Evolutionary conservation across 2,888 invertebrate species (phyloP).

Genomic region (Anorthoa munda): DNA sequence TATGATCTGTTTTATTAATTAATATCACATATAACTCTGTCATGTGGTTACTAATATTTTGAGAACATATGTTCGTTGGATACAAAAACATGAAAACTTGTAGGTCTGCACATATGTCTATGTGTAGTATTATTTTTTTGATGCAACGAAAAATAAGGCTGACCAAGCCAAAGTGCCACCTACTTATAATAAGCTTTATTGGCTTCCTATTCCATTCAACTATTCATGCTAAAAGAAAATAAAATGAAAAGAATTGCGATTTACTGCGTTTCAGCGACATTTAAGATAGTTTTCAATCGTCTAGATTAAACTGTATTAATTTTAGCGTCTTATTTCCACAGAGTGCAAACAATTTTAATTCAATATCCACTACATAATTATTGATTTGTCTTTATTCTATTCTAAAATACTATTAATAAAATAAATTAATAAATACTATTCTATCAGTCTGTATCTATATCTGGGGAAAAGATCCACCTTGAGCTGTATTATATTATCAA

Average conservation of each 20-base stretch:
- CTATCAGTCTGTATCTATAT: background rate
- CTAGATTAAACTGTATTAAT: background rate
- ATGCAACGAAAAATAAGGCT: background rate
- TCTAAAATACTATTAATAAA: too few species aligned
- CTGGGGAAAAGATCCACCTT: background rate
- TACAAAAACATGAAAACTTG: background rate
- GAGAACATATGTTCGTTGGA: conserved; percentile 27
- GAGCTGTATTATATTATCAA: background rate
- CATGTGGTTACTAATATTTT: background rate
- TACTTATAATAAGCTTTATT: background rate
- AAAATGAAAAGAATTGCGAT: background rate
- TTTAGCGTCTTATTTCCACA: background rate
- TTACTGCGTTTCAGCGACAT: background rate
- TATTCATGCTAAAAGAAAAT: background rate
- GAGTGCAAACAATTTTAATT: too few species aligned
- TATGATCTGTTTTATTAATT: conserved; percentile 30
- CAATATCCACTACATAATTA: too few species aligned
- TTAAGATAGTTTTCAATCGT: background rate
- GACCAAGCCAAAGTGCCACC: background rate
- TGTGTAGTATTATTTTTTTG: background rate
- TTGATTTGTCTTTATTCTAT: too few species aligned
- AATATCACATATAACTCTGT: too few species aligned
- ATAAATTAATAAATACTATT: too few species aligned
- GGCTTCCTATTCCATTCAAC: background rate
- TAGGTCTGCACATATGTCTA: background rate